Conservation (phyloP, 2,113 vertebrate species). For the Progne subis region DNA sequence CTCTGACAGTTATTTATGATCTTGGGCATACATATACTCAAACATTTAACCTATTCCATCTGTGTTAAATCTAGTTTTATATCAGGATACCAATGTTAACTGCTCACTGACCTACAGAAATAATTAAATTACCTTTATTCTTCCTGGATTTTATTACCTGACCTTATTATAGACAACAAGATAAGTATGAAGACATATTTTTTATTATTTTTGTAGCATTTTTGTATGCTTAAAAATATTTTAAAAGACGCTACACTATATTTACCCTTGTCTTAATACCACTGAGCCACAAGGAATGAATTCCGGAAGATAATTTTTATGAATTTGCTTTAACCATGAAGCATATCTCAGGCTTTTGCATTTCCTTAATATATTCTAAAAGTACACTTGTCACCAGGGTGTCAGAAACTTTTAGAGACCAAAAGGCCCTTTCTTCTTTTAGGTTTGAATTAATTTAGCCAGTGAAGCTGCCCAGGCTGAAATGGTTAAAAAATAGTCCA, state of each 20-base stretch:
- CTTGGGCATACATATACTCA: background rate
- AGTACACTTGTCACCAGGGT: background rate
- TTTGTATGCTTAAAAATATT: background rate
- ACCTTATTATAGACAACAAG: background rate
- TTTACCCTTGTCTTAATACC: background rate
- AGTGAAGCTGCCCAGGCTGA: background rate
- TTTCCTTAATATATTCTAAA: background rate
- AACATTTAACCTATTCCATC: slow-evolving; percentile 19
- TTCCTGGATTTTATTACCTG: background rate
- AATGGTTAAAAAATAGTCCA: slow-evolving; percentile 15
- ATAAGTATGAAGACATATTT: background rate
- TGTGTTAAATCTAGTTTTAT: slow-evolving; percentile 45
- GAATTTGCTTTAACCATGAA: background rate
- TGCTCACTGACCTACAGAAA: slow-evolving; percentile 33
- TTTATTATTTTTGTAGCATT: background rate
- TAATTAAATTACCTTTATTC: slow-evolving; percentile 31
- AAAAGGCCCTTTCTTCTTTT: background rate
- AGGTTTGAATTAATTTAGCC: background rate
- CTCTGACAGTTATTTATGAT: slow-evolving; percentile 57
- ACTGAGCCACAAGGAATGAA: background rate
- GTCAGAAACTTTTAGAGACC: background rate
- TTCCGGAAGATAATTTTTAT: background rate
- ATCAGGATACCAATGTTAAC: slow-evolving; percentile 6
- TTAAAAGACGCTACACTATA: background rate
- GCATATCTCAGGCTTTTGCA: background rate